Evolutionary conservation across 2,113 vertebrate genomes (phyloP).

Genomic region (Rutilus rutilus): DNA sequence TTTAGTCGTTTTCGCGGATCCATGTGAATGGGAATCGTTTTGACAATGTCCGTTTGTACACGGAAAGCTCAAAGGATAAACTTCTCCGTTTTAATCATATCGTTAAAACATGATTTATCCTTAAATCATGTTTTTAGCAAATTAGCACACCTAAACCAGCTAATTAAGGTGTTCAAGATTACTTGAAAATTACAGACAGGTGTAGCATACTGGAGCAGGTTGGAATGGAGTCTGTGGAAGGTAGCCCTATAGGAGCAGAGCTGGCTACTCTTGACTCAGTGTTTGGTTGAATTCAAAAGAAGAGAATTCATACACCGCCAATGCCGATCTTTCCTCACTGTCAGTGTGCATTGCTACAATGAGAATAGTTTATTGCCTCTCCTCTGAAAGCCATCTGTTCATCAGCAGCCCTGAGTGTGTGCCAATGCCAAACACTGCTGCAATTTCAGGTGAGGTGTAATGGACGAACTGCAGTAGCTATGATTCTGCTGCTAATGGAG

Average conservation of each 20-base stretch:
- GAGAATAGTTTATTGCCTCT: background rate
- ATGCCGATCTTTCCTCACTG: background rate
- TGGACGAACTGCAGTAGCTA: background rate
- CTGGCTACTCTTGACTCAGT: background rate
- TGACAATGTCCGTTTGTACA: no score
- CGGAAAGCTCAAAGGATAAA: no score
- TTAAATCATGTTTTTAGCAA: background rate
- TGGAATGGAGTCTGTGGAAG: background rate
- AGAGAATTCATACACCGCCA: background rate
- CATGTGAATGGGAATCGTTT: no score
- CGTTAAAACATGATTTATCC: no score
- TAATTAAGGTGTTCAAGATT: background rate
- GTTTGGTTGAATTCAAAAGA: background rate
- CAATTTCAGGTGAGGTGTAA: background rate
- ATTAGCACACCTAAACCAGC: background rate
- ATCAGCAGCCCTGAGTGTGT: background rate
- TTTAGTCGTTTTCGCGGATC: no score
- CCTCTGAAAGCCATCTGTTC: slow-evolving; percentile 24
- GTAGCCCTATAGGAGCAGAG: background rate
- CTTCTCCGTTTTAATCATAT: no score
- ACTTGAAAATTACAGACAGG: background rate
- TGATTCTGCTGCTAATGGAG: background rate
- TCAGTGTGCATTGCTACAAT: background rate
- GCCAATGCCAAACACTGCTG: slow-evolving; percentile 14
- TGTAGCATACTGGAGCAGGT: background rate